Percentiles rank a stretch among this genome's conserved stretches.
Conservation (phyloP, 2,888 invertebrate species). For the Agrochola circellaris region DNA sequence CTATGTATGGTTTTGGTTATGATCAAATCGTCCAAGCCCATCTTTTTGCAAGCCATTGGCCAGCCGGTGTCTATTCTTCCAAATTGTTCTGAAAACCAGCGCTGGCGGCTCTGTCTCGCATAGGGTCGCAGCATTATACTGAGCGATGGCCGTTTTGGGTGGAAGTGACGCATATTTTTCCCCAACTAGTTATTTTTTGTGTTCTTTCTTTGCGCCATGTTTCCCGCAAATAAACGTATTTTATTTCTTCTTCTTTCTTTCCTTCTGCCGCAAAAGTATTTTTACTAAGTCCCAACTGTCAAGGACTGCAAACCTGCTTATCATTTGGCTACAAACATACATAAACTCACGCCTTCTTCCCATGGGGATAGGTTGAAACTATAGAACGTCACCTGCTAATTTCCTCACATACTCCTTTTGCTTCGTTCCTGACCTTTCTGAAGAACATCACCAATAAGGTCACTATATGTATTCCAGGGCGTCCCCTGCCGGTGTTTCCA, state of each 20-base stretch:
- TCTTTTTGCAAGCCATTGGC: not conserved
- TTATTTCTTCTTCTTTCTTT: too few species aligned
- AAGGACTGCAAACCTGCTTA: not conserved
- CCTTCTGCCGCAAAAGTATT: not conserved
- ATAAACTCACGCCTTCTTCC: too few species aligned
- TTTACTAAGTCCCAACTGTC: not conserved
- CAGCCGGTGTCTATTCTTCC: not conserved
- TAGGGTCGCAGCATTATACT: too few species aligned
- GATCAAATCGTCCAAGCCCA: not conserved
- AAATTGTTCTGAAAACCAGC: not conserved
- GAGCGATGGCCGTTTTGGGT: too few species aligned
- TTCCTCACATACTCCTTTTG: not conserved
- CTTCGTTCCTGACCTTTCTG: not conserved
- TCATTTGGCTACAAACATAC: not conserved
- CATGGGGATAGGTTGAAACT: too few species aligned
- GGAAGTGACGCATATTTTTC: too few species aligned
- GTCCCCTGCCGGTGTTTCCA: not conserved
- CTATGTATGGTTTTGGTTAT: not conserved
- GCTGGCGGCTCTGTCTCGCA: too few species aligned
- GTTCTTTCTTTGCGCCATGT: too few species aligned
- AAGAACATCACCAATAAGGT: not conserved
- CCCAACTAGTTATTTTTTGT: too few species aligned
- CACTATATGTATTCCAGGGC: not conserved
- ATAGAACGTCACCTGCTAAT: not conserved
- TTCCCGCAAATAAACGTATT: too few species aligned